Evolutionary conservation across 2,797 vertebrate species (phyloP).

Genomic region (Clamator glandarius): DNA sequence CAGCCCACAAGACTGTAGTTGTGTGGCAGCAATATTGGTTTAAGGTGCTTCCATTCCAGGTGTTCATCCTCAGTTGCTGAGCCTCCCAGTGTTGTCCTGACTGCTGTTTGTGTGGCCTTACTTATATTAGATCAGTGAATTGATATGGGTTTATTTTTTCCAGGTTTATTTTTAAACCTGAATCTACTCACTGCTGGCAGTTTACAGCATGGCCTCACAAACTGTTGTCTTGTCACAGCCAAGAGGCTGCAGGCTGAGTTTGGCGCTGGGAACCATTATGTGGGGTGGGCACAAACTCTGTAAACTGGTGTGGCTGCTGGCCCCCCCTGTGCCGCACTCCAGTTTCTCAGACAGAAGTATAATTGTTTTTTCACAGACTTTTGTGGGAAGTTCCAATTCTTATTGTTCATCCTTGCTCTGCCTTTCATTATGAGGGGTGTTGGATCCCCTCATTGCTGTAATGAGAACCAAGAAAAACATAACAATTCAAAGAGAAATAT

Average conservation of each 20-base stretch:
- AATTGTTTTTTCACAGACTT: constrained; percentile 39
- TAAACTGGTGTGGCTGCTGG: not conserved
- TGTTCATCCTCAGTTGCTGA: not conserved
- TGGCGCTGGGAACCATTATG: not conserved
- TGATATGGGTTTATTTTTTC: not conserved
- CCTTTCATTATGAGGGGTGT: constrained; percentile 58
- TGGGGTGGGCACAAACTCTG: not conserved
- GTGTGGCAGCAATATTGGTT: accelerated
- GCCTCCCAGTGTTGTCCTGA: not conserved
- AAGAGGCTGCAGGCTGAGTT: not conserved
- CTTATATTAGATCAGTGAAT: not conserved
- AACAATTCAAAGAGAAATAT: constrained; percentile 55
- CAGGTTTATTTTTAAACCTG: not conserved
- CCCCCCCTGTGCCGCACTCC: not conserved
- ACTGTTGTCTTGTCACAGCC: not conserved
- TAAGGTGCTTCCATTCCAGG: not conserved
- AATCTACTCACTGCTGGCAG: accelerated
- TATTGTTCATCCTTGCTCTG: constrained; percentile 51
- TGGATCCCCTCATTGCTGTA: constrained; percentile 18
- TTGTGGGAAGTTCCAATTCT: constrained; percentile 50
- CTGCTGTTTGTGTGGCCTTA: accelerated
- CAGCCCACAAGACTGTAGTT: accelerated
- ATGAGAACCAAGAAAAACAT: constrained; percentile 59
- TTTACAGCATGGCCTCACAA: not conserved
- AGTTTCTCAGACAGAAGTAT: not conserved